A percentile compares a stretch with the other conserved stretches of the same genome.
phyloP scores from a whole-genome alignment of 2,113 vertebrate genomes.

The Trogon surrucura region DNA sequence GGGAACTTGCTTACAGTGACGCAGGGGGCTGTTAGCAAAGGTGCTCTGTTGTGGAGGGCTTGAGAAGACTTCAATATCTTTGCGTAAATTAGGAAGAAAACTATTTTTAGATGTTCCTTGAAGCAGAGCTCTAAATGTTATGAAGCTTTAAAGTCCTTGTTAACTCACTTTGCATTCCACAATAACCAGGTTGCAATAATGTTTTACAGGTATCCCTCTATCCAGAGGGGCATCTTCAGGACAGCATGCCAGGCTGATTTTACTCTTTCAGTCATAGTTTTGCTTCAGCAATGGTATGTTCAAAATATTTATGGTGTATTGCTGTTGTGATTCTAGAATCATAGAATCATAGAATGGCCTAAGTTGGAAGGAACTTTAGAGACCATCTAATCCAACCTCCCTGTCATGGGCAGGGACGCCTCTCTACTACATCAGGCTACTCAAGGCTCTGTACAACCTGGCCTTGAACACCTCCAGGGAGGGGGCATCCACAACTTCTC shows the following conservation, averaged over 20 bases:
- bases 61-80: neutral
- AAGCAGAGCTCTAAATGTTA: neutral
- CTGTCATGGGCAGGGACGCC: too few species aligned
- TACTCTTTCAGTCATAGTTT: neutral
- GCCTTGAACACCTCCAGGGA: too few species aligned
- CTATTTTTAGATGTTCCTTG: neutral
- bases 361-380: too few species aligned
- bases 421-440: too few species aligned
- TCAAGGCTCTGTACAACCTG: too few species aligned
- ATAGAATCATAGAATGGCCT: too few species aligned
- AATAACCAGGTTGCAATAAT: neutral
- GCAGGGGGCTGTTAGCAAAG: neutral
- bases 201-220: neutral
- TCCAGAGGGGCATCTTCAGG: neutral
- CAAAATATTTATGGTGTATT: neutral
- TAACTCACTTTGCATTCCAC: neutral
- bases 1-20: neutral
- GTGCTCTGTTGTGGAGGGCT: neutral
- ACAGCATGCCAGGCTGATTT: neutral
- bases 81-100: neutral
- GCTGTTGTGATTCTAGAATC: neutral
- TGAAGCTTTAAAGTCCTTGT: neutral
- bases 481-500: too few species aligned
- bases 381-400: too few species aligned
- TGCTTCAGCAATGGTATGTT: neutral